Conservation (phyloP, 37 sponge, comb jelly and placozoan genomes). For the Oopsacas minuta region DNA sequence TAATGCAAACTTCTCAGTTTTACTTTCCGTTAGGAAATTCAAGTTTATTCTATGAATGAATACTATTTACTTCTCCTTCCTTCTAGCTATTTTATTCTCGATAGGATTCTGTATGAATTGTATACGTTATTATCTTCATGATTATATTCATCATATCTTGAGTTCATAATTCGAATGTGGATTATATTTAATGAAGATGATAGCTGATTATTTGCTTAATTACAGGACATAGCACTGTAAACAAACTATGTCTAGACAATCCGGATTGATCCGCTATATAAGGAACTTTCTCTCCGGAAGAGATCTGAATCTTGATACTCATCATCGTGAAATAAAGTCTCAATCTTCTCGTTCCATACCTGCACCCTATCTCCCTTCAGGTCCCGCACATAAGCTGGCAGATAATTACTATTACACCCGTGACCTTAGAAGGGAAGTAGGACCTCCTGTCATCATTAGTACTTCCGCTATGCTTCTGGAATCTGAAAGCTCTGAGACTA, state of each 20-base stretch:
- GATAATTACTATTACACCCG: slow-evolving; percentile 54
- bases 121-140: no score
- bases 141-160: no score
- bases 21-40: neutral
- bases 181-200: no score
- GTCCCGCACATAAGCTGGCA: slow-evolving; percentile 49
- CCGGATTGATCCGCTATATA: neutral
- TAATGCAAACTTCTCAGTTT: neutral
- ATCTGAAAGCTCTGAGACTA: neutral
- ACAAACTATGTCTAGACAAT: slow-evolving; percentile 5
- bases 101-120: no score
- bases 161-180: no score
- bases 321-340: neutral
- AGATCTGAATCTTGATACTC: neutral
- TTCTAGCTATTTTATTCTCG: no score
- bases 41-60: neutral
- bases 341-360: slow-evolving; percentile 31
- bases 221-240: no score
- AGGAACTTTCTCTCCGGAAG: neutral
- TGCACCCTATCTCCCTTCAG: slow-evolving; percentile 58
- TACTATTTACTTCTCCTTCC: no score
- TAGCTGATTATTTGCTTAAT: no score
- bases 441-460: slow-evolving; percentile 34
- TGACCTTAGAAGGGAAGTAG: slow-evolving; percentile 38
- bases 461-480: neutral